Evolutionary conservation across 2,797 vertebrate genomes (phyloP).

Genomic region (Sebastolobus alascanus): DNA sequence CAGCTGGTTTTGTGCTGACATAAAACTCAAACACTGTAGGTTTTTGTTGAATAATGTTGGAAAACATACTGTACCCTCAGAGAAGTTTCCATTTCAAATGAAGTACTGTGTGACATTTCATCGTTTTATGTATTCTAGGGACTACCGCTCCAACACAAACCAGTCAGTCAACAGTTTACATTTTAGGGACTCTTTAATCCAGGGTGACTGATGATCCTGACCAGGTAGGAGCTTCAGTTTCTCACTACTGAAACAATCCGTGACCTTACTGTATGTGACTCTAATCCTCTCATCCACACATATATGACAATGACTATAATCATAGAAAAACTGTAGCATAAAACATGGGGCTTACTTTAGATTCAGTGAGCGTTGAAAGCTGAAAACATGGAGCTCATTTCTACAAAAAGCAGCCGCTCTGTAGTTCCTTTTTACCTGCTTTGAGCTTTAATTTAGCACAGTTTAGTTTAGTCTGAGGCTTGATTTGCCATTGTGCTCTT

Average conservation of each 20-base stretch:
- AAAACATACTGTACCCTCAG: conserved; percentile 5
- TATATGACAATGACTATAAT: conserved; percentile 13
- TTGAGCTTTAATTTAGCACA: conserved; percentile 29
- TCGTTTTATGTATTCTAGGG: conserved; percentile 11
- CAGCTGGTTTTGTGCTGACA: conserved; percentile 56
- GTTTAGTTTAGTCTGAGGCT: conserved; percentile 23
- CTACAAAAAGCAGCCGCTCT: conserved; percentile 1
- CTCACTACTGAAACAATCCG: conserved; percentile 12
- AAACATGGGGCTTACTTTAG: neutral
- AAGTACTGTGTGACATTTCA: conserved; percentile 30
- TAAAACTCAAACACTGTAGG: conserved; percentile 57
- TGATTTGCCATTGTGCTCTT: conserved; percentile 17
- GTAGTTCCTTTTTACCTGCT: conserved; percentile 31
- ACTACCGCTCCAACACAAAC: conserved; percentile 39
- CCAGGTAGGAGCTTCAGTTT: conserved; percentile 26
- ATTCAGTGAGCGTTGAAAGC: neutral
- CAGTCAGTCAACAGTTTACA: conserved; percentile 57
- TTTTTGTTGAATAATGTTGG: conserved; percentile 62
- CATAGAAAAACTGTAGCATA: neutral
- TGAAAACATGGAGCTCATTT: conserved; percentile 15
- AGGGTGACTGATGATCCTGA: conserved; percentile 46
- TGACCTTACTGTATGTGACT: conserved; percentile 10
- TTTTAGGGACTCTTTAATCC: conserved; percentile 53
- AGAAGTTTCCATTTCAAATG: conserved; percentile 65
- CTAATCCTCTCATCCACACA: conserved; percentile 4